These are phyloP conservation scores for Antigone vipio DNA, from an alignment of 2,113 vertebrate genomes.

Conservation along the genomic window DNA sequence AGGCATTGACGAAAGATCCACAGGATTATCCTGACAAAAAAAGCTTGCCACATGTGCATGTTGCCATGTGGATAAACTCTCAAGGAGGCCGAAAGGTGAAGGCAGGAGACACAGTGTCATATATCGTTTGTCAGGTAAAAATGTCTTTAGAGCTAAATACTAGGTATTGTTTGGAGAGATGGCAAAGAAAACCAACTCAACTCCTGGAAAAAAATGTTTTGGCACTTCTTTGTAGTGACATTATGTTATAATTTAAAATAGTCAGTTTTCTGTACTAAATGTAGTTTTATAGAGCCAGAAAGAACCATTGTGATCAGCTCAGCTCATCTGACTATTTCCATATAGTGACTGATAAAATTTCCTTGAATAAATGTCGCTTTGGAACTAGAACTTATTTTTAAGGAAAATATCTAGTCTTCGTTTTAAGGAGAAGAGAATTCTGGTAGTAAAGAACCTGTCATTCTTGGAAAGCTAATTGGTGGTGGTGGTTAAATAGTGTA, in stretches of 20 bases:
- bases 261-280: not conserved
- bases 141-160: not conserved
- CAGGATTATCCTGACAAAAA: constrained; percentile 99
- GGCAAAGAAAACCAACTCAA: not conserved
- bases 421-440: not conserved
- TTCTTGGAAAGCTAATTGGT: not conserved
- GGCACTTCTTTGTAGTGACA: not conserved
- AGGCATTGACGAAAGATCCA: constrained; percentile 96
- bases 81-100: constrained; percentile 91
- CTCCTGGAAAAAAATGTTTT: not conserved
- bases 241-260: not conserved
- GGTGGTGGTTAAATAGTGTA: not conserved
- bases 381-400: not conserved
- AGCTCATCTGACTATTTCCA: not conserved
- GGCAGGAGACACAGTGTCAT: constrained; percentile 94
- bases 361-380: not conserved
- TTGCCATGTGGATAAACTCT: constrained; percentile 98
- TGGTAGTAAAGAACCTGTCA: not conserved
- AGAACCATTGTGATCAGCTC: not conserved
- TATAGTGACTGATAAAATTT: not conserved
- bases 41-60: constrained; percentile 92
- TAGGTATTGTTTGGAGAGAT: not conserved
- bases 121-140: constrained; percentile 94
- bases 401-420: rapidly evolving
- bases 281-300: not conserved